phyloP scores from a whole-genome alignment of 2,888 invertebrate genomes.

The Ditula angustiorana region DNA sequence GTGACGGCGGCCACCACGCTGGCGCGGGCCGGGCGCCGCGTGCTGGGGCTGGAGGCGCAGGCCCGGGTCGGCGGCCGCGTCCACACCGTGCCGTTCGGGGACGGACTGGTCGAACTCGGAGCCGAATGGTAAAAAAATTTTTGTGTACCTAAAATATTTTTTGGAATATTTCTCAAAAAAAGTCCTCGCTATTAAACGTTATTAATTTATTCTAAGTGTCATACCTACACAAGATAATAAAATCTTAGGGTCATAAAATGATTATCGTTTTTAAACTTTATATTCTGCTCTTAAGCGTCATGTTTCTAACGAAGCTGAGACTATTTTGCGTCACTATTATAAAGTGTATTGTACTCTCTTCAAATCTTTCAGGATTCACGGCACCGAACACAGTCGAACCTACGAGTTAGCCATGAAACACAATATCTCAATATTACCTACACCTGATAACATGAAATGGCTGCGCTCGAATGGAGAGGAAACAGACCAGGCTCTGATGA shows the following conservation, averaged over 20 bases:
- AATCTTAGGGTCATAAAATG: too few relatives aligned
- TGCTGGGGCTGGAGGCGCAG: slow-evolving; percentile 70
- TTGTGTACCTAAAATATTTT: too few relatives aligned
- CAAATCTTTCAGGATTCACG: slow-evolving; percentile 76
- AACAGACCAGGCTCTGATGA: slow-evolving; percentile 44
- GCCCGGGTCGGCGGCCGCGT: slow-evolving; percentile 68
- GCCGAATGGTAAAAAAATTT: slow-evolving; percentile 78
- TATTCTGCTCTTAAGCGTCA: too few relatives aligned
- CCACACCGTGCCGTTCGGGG: slow-evolving; percentile 64
- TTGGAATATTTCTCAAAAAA: too few relatives aligned
- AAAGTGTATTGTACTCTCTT: too few relatives aligned
- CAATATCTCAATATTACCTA: slow-evolving; percentile 54
- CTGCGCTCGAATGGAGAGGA: slow-evolving; percentile 54
- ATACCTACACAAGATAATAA: too few relatives aligned
- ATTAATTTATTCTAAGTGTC: too few relatives aligned
- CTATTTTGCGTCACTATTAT: too few relatives aligned
- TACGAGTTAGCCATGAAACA: slow-evolving; percentile 58
- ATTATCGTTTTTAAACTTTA: too few relatives aligned
- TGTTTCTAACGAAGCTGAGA: too few relatives aligned
- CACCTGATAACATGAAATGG: slow-evolving; percentile 47
- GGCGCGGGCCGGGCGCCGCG: slow-evolving; percentile 59
- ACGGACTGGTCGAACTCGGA: slow-evolving; percentile 70
- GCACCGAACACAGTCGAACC: slow-evolving; percentile 52
- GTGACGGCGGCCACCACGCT: slow-evolving; percentile 62
- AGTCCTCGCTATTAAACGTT: too few relatives aligned